Evolutionary conservation across 30 jellyfish, hydroid and myxozoan species (phyloP).

Genomic region (Hydra vulgaris): DNA sequence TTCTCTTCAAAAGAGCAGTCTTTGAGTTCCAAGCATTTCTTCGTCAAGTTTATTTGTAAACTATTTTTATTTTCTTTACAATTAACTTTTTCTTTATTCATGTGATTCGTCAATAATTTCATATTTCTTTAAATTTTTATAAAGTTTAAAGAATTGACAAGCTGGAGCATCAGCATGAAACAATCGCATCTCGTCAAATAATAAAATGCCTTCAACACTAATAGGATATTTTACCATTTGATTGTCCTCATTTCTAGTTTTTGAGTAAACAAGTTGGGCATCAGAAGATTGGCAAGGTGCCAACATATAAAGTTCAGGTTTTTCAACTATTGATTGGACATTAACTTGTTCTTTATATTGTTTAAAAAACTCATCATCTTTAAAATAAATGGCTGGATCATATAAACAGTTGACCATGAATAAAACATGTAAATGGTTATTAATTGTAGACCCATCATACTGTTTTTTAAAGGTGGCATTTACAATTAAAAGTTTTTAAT

Average conservation of each 20-base stretch:
- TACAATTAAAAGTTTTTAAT: not conserved
- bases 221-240: not conserved
- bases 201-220: too few relatives aligned
- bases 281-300: constrained; percentile 10
- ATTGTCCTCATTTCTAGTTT: constrained; percentile 6
- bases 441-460: not conserved
- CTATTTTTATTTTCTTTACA: not conserved
- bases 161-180: too few relatives aligned
- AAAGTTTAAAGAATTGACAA: too few relatives aligned
- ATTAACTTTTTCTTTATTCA: not conserved
- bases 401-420: not conserved
- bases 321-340: constrained; percentile 15
- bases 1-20: too few relatives aligned
- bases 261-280: constrained; percentile 1
- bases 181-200: too few relatives aligned
- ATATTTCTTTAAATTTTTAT: too few relatives aligned
- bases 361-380: constrained; percentile 6
- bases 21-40: constrained; percentile 19
- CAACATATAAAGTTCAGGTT: constrained; percentile 9
- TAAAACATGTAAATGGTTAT: not conserved
- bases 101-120: constrained; percentile 8
- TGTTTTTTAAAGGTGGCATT: not conserved
- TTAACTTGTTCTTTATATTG: too few relatives aligned
- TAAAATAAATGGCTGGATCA: not conserved
- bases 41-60: not conserved